A percentile compares a stretch with the other conserved stretches of the same genome.
These are phyloP conservation scores for Hippolais icterina DNA, from an alignment of 2,113 vertebrate species.

Conservation along the genomic window DNA sequence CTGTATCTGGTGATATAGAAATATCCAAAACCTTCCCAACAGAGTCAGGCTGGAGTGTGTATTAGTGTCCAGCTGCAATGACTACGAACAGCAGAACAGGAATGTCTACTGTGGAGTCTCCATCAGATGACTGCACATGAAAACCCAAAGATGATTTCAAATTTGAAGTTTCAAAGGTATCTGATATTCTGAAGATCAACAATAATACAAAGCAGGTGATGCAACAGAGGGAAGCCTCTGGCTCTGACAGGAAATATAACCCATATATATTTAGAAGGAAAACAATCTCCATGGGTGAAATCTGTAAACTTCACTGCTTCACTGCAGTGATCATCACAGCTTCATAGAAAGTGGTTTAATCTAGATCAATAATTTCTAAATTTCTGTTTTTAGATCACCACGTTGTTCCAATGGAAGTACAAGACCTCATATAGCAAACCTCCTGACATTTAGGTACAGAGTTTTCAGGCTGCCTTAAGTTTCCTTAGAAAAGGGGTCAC, in stretches of 20 bases:
- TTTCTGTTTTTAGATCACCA: background rate
- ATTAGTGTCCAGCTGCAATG: background rate
- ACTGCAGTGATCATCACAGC: background rate
- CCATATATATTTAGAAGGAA: background rate
- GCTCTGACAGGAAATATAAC: background rate
- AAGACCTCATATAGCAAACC: background rate
- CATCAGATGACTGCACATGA: background rate
- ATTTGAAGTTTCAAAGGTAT: background rate
- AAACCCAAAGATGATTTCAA: background rate
- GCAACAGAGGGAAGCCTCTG: background rate
- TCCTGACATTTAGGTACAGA: rapidly evolving
- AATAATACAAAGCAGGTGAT: background rate
- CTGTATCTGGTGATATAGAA: background rate
- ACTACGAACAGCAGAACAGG: background rate
- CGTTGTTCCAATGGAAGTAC: background rate
- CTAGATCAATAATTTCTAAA: background rate
- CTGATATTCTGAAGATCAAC: background rate
- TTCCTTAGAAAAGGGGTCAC: background rate
- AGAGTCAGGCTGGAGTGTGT: background rate
- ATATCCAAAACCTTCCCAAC: background rate
- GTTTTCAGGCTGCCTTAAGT: background rate
- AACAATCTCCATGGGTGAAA: background rate
- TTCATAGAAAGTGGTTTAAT: background rate
- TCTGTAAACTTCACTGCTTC: slow-evolving; percentile 13
- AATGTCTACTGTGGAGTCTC: background rate